Conservation (phyloP, 2,113 vertebrate species). For the Hemicordylus capensis region DNA sequence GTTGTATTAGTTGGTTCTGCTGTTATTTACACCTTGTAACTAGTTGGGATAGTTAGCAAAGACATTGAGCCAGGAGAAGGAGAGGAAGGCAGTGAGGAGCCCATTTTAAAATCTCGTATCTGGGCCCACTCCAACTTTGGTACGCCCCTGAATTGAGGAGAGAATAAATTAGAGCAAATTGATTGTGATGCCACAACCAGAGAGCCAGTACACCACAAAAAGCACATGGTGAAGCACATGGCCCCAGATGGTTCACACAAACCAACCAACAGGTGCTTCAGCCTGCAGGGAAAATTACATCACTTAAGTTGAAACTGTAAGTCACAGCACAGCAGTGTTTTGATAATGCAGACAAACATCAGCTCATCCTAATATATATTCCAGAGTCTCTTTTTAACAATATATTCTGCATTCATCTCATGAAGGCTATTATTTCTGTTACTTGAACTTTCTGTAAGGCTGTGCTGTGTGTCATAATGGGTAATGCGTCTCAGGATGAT, state of each 20-base stretch:
- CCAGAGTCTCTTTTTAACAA: constrained; percentile 41
- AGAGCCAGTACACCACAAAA: background rate
- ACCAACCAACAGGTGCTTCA: background rate
- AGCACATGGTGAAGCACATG: background rate
- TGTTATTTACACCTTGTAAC: too few species aligned
- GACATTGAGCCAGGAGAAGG: too few species aligned
- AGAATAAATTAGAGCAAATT: constrained; percentile 55
- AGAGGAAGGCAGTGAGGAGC: too few species aligned
- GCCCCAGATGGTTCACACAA: background rate
- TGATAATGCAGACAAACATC: constrained; percentile 22
- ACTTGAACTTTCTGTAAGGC: constrained; percentile 39
- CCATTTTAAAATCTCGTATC: too few species aligned
- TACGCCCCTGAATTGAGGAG: constrained; percentile 52
- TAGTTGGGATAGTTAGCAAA: too few species aligned
- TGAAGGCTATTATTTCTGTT: constrained; percentile 54
- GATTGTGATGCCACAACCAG: background rate
- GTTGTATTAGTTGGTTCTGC: too few species aligned
- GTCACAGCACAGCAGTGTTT: background rate
- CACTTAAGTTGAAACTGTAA: background rate
- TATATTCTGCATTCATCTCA: constrained; percentile 32
- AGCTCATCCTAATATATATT: background rate
- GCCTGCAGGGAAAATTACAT: accelerated
- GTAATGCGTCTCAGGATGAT: constrained; percentile 49
- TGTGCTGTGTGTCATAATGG: constrained; percentile 26
- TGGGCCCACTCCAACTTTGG: too few species aligned